Base-by-base conservation (phyloP, 2,888 invertebrate genomes). In the Athalia rosae region DNA sequence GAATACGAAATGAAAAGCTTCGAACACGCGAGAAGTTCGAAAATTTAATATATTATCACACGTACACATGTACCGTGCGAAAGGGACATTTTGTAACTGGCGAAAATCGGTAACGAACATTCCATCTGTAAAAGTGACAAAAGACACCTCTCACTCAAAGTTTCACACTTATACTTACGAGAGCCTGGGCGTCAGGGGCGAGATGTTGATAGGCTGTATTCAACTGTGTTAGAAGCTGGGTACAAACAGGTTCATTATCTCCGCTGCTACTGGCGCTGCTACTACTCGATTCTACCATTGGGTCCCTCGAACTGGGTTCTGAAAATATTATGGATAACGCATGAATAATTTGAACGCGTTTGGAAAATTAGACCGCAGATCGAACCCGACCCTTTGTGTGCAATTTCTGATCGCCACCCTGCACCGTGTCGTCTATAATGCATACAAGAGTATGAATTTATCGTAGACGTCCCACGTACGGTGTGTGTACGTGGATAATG, bases 251-350 rank as follows among this genome's bases (percentile, higher is more conserved):
- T 67, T 88, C 89, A 76, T 89, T 89, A 76, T 84, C 85, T 7
- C 88, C 79, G 64, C 87, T 87, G 50, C 87, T 87, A 79, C 86
- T 89, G 79, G 85, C 88, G 69, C 87, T 87, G 64, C 86, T 88
- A 79, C 87, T 89, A 15, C 87, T 89, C 48, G 89, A 87, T 78
- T 89, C 89, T 53, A 89, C 87, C 89, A 89, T 89, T 50, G 89
- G 89, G 82, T 89, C 89, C 41, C 89, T 85, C 45, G 89, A 89
- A 78, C 88, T 89, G 8, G 89, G 89, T 78, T 89, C 89, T 89
- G 80, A 28, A 81, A 82, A 63, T 13, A 41, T 4, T 4, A 76
- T 13, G 43, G 15, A 71, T 45, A 9, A 71, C 7, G 9, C 45
- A n/a, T 45, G 13, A 28, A 15, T 59, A 9, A 73, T 11, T 11